Base-by-base conservation (phyloP, 1,140 invertebrate species). In the Drosophila parabipectinata region DNA sequence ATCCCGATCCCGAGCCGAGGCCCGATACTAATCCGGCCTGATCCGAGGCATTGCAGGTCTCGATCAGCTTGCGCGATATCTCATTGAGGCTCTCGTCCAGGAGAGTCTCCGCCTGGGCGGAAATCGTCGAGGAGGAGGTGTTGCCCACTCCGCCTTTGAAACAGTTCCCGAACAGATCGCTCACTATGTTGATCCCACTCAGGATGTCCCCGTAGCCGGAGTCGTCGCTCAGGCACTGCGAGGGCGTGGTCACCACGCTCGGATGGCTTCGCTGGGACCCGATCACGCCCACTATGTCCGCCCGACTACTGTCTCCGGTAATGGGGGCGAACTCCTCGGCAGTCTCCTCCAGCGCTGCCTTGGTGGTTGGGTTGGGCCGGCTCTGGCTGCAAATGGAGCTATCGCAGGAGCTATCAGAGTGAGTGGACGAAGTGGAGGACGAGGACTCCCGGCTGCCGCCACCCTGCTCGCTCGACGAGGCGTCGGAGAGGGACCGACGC, bases 31-130 rank as follows among this genome's bases (percentile, higher is more conserved):
- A 67, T 54, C 39, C 62, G 32, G 79, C 62, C 9, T 82, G 68
- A 56, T 44, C 60, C 7, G 41, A 50, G 3, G 32, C 75, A 75
- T 59, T 77, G 57, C 73, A 77, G 14, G 75, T 77, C 75, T 92
- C 91, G 63, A 92, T 92, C 14, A 92, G 64, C 74, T 92, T 91
- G 39, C 85, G 77, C 39, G 91, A 92, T 68, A 92, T 92, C 72
- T 92, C 91, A 53, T 90, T 92, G 58, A 92, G 90, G 48, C 89
- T 90, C 53, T 83, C 85, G 26, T 83, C 80, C 18, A 92, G 48
- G 41, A 92, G 61, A 24, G 89, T 80, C 63, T 92, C 91, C 34
- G 88, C 75, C 28, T 56, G 76, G 48, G 45, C 48, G 18, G 55
- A 53, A 28, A 7, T 62, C 14, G 9, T 57, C 26, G 15, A 15